Percentiles rank a stretch among this genome's conserved stretches.
These are phyloP conservation scores for Leptocoma aspasia DNA, from an alignment of 2,113 vertebrate genomes.

Conservation along the genomic window DNA sequence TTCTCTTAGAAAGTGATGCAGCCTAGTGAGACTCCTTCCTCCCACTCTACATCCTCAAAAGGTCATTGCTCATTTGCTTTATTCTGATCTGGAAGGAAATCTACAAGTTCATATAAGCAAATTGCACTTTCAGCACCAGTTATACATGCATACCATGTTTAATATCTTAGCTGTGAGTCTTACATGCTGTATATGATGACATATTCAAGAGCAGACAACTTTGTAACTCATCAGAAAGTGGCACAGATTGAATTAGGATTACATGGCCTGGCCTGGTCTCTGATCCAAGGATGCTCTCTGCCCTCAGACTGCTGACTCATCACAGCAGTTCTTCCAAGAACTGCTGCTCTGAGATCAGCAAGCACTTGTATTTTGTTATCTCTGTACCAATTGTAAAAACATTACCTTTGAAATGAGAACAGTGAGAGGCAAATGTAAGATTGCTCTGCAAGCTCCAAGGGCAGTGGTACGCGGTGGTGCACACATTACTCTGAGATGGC, in stretches of 20 bases:
- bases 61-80: conserved; percentile 7
- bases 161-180: neutral
- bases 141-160: neutral
- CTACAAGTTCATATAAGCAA: neutral
- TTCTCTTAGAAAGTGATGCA: conserved; percentile 40
- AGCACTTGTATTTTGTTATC: neutral
- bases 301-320: neutral
- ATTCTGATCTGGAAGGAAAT: conserved; percentile 51
- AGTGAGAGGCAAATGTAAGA: neutral
- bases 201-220: neutral
- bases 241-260: neutral
- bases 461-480: neutral
- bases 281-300: neutral
- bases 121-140: neutral
- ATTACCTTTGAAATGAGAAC: neutral
- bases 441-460: neutral
- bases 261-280: neutral
- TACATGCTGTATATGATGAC: neutral
- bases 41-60: neutral
- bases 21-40: neutral
- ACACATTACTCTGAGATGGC: neutral
- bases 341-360: neutral
- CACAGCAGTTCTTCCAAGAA: neutral
- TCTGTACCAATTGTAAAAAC: neutral
- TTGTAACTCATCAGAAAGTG: neutral